phyloP scores from a whole-genome alignment of 2,888 invertebrate species.

The Ophion obscuratus region DNA sequence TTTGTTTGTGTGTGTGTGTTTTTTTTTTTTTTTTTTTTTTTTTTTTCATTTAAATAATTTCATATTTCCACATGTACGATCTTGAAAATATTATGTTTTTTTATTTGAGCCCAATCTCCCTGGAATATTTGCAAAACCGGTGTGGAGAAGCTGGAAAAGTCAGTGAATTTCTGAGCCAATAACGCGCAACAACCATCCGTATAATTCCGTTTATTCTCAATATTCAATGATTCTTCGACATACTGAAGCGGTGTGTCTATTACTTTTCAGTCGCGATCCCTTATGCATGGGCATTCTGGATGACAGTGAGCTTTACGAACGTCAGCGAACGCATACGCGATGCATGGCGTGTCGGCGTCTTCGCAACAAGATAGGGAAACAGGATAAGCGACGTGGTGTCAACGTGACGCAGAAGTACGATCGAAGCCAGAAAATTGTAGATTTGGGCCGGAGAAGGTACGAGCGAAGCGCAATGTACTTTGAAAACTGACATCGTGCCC shows the following conservation, averaged over 20 bases:
- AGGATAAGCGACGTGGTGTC: background rate
- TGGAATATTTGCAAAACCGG: no score
- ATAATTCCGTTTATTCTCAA: background rate
- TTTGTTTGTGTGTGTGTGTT: no score
- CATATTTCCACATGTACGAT: no score
- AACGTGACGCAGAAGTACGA: background rate
- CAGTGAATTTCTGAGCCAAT: no score
- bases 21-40: no score
- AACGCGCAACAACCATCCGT: no score
- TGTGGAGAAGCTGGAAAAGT: no score
- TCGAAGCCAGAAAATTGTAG: background rate
- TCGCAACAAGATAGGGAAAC: background rate
- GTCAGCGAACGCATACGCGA: background rate
- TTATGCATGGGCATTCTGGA: background rate
- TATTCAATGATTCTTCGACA: background rate
- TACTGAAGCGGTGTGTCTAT: background rate
- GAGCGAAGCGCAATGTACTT: background rate
- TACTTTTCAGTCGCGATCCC: background rate
- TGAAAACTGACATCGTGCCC: background rate
- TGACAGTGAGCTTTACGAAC: background rate
- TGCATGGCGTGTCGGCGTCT: background rate
- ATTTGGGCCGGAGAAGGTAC: background rate
- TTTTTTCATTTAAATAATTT: no score
- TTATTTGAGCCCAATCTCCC: no score
- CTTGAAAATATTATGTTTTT: no score